Evolutionary conservation across 2,888 invertebrate species (phyloP).

Genomic region (Oscheius sp.): DNA sequence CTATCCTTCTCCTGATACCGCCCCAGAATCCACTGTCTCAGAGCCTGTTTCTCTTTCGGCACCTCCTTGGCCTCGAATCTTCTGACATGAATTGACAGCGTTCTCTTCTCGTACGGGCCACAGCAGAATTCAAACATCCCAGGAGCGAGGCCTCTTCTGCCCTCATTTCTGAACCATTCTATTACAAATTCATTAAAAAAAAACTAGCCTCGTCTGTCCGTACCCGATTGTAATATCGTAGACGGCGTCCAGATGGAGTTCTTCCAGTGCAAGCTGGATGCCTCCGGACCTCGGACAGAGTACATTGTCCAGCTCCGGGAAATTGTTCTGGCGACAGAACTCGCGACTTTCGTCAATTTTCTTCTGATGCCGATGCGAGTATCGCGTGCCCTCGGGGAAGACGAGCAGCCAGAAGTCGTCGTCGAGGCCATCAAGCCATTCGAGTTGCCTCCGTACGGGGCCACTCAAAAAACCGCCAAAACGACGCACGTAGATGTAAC

Average conservation of each 20-base stretch:
- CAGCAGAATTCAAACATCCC: slow-evolving; percentile 70
- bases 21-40: slow-evolving; percentile 59
- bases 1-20: slow-evolving; percentile 61
- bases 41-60: slow-evolving; percentile 47
- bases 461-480: slow-evolving; percentile 63
- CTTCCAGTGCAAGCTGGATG: slow-evolving; percentile 61
- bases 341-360: slow-evolving; percentile 51
- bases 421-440: slow-evolving; percentile 55
- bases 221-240: slow-evolving; percentile 71
- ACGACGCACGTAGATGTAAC: slow-evolving; percentile 69
- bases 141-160: slow-evolving; percentile 53
- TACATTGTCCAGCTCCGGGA: slow-evolving; percentile 54
- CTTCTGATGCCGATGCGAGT: slow-evolving; percentile 45
- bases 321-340: slow-evolving; percentile 44
- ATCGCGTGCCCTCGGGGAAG: slow-evolving; percentile 64
- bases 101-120: slow-evolving; percentile 44
- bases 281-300: slow-evolving; percentile 66
- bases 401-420: slow-evolving; percentile 67
- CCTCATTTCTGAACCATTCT: not conserved
- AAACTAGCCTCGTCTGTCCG: slow-evolving; percentile 57
- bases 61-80: slow-evolving; percentile 42
- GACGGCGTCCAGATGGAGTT: slow-evolving; percentile 61
- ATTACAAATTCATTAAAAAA: not conserved
- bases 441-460: slow-evolving; percentile 61
- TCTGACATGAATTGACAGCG: slow-evolving; percentile 44